phyloP scores from a whole-genome alignment of 2,888 invertebrate genomes.

The Ennomos fuscantarius region DNA sequence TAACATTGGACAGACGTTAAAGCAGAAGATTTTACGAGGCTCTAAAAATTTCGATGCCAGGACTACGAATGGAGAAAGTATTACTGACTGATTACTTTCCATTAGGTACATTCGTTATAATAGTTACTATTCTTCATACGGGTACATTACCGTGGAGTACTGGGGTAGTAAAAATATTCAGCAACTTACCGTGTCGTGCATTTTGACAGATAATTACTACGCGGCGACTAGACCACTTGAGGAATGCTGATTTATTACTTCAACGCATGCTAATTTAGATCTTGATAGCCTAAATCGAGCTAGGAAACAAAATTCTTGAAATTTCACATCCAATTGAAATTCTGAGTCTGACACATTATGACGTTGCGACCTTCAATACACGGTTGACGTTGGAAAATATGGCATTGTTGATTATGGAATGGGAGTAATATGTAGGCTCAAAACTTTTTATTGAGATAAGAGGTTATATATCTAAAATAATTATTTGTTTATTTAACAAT shows the following conservation, averaged over 20 bases:
- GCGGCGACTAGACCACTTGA: neutral
- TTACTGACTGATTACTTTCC: too few species aligned
- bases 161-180: too few species aligned
- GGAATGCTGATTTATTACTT: slow-evolving; percentile 26
- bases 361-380: neutral
- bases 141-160: too few species aligned
- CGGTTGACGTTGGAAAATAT: slow-evolving; percentile 11
- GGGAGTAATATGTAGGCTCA: neutral
- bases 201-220: slow-evolving; percentile 44
- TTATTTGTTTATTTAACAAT: too few species aligned
- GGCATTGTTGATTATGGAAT: slow-evolving; percentile 8
- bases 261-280: slow-evolving; percentile 31
- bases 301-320: slow-evolving; percentile 9
- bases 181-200: slow-evolving; percentile 70
- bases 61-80: too few species aligned
- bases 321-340: slow-evolving; percentile 21
- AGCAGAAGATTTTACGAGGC: too few species aligned
- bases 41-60: too few species aligned
- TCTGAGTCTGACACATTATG: neutral
- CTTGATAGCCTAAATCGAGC: slow-evolving; percentile 2
- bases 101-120: too few species aligned
- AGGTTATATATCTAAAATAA: too few species aligned
- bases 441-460: too few species aligned
- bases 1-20: too few species aligned
- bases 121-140: too few species aligned